Evolutionary conservation across 2,888 invertebrate species (phyloP).

Genomic region (Serripes groenlandicus): DNA sequence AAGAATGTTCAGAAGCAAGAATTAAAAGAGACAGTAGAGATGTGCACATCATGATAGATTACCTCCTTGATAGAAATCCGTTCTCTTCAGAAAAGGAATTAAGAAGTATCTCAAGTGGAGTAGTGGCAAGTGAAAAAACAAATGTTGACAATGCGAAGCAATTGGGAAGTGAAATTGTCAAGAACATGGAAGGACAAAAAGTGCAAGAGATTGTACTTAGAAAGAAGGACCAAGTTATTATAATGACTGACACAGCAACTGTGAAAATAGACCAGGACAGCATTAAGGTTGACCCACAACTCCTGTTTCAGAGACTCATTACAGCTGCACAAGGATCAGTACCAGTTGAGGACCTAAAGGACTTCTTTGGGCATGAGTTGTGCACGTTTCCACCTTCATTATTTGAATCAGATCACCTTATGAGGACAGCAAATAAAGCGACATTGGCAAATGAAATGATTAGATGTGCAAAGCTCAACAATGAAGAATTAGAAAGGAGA

Average conservation of each 20-base stretch:
- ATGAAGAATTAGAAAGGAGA: no score
- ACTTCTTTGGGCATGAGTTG: slow-evolving; percentile 21
- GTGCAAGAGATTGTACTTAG: slow-evolving; percentile 38
- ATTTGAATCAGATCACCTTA: slow-evolving; percentile 45
- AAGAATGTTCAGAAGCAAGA: slow-evolving; percentile 39
- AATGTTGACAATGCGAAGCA: slow-evolving; percentile 20
- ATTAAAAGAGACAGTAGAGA: slow-evolving; percentile 43
- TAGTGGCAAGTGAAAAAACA: background rate
- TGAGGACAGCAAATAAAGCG: slow-evolving; percentile 1
- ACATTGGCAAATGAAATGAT: no score
- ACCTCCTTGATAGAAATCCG: slow-evolving; percentile 23
- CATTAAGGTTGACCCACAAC: slow-evolving; percentile 26
- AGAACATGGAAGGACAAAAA: slow-evolving; percentile 9
- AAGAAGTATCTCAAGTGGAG: slow-evolving; percentile 17
- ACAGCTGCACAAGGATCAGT: slow-evolving; percentile 16
- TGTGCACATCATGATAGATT: slow-evolving; percentile 30
- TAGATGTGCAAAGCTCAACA: no score
- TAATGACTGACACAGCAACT: slow-evolving; percentile 16
- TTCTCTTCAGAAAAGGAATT: slow-evolving; percentile 1
- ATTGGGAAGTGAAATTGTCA: slow-evolving; percentile 9
- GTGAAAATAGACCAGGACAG: slow-evolving; percentile 12
- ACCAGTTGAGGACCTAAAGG: slow-evolving; percentile 24
- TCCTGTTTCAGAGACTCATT: slow-evolving; percentile 30
- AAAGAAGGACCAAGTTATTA: slow-evolving; percentile 45
- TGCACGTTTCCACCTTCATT: slow-evolving; percentile 47